Evolutionary conservation across 2,113 vertebrate species (phyloP), one percentile per base, ranked within the genome.

Genomic region (Poeciliopsis retropinna): DNA sequence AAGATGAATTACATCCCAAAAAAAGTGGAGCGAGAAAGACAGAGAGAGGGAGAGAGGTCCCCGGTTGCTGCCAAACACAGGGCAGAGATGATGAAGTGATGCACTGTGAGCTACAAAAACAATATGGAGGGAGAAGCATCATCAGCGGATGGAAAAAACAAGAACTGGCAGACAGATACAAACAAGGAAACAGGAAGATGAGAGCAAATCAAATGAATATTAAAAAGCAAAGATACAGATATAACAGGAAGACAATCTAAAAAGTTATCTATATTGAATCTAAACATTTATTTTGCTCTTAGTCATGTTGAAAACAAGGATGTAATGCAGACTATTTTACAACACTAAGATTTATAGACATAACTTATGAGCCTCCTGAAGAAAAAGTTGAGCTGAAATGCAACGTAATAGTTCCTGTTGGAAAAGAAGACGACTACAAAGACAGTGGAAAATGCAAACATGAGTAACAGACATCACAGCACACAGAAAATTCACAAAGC

Each of bases 41-140:
- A n/a, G 70, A 60, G 37, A 39, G 44, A 22, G 67, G 28, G 64
- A 79, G 78, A 68, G 74, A 32, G 47, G 70, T 78, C 70, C 75
- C 79, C 72, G 83, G 87, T 75, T 74, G 79, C 84, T 88, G 91
- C 87, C 86, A 90, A 79, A 80, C 72, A 67, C 62, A 62, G 70
- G 77, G 80, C 30, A 70, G 83, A 75, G 76, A 88, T 87, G 86
- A 91, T 87, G 79, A 81, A 91, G 70, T 81, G 83, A 88, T 82
- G 79, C 67, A 51, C 79, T 15, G 76, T 83, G 85, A 86, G 72
- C 79, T 73, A 84, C 73, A 65, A 80, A 79, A 86, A 89, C 82
- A 87, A 81, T 79, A 84, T 51, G 72, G 68, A 62, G 80, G 25
- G 51, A 64, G 71, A 32, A 39, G 34, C 32, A 31, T 67, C 62